Evolutionary conservation across 1,140 invertebrate genomes (phyloP), one percentile per base, ranked within the genome.

Genomic region (Plectus sambesii): DNA sequence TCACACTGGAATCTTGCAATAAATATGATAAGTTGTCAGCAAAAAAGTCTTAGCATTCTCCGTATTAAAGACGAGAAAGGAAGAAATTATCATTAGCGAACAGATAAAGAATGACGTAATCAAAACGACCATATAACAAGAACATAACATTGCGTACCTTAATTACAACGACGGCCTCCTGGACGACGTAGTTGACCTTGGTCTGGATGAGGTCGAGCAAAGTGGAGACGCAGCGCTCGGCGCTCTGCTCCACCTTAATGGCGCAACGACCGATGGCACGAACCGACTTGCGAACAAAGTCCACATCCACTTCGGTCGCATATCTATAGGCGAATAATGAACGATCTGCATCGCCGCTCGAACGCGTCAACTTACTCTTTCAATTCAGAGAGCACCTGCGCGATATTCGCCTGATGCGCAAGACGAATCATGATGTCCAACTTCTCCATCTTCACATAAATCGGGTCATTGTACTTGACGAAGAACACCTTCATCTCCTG

Each of bases 401-500:
- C 86, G 61, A 99, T 98, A 70, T 99, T 99, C 2, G 85, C 82
- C 71, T 97, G 89, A 40, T 89, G 94, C 5, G 94, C 93, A 44
- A 99, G 74, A 24, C 94, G 80, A 59, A 99, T 99, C 93, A 99
- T 98, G 42, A 99, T 99, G 69, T 99, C 94, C 61, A 99, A 69
- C 70, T 99, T 99, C 72, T 99, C 94, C 42, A 99, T 76, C 72
- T 99, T 99, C 2, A 99, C 93, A 72, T 99, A 99, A 69, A 99
- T 99, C 5, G 94, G 94, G 76, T 99, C 94, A 70, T 99, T 99
- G 73, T 99, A 99, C 66, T 99, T 99, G 12, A 99, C 94, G 70
- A 99, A 99, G 74, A 99, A 99, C 24, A 89, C 93, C 77, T 98
- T 99, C 92, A 99, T 98, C 73, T 99, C 94, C 64, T 98, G 90